Percentiles rank a stretch among this genome's conserved stretches.
phyloP scores from a whole-genome alignment of 2,888 invertebrate species.

The Eristalis arbustorum region DNA sequence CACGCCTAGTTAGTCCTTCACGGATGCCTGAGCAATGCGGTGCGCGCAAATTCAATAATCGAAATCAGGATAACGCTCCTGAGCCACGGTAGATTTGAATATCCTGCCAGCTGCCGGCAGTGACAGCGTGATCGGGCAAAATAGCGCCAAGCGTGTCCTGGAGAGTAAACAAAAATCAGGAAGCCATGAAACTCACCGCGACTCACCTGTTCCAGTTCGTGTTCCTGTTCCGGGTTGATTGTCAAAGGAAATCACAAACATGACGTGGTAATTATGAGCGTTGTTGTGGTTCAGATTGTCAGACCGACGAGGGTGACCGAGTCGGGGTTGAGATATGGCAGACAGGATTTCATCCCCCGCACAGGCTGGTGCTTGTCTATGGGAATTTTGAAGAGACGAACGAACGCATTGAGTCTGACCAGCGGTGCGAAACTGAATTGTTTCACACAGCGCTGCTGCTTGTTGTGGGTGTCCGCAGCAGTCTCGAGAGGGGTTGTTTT shows the following conservation, averaged over 20 bases:
- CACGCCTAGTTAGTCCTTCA: conserved; percentile 68
- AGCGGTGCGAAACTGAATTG: conserved; percentile 69
- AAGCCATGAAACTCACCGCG: conserved; percentile 63
- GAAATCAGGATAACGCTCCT: conserved; percentile 45
- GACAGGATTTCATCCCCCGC: conserved; percentile 38
- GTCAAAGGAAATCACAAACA: conserved; percentile 56
- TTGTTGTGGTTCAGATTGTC: conserved; percentile 61
- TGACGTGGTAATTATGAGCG: conserved; percentile 60
- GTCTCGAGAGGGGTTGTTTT: conserved; percentile 56
- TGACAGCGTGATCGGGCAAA: conserved; percentile 40
- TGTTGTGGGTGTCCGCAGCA: too few species aligned
- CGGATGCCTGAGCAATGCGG: conserved; percentile 46
- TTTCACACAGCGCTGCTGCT: conserved; percentile 58
- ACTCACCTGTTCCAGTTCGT: conserved; percentile 66
- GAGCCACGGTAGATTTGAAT: conserved; percentile 28
- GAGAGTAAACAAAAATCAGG: conserved; percentile 63
- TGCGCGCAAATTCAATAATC: conserved; percentile 60
- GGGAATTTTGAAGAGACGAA: conserved; percentile 43
- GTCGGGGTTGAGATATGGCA: conserved; percentile 49
- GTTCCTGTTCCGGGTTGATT: conserved; percentile 36
- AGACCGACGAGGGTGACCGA: conserved; percentile 6
- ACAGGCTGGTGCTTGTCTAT: conserved; percentile 2
- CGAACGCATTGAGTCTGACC: conserved; percentile 47
- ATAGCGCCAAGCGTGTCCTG: conserved; percentile 54
- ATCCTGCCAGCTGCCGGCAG: conserved; percentile 59